Percentiles rank a stretch among this genome's conserved stretches.
These are phyloP conservation scores for Mercenaria mercenaria DNA, from an alignment of 1,140 invertebrate species.

Conservation along the genomic window DNA sequence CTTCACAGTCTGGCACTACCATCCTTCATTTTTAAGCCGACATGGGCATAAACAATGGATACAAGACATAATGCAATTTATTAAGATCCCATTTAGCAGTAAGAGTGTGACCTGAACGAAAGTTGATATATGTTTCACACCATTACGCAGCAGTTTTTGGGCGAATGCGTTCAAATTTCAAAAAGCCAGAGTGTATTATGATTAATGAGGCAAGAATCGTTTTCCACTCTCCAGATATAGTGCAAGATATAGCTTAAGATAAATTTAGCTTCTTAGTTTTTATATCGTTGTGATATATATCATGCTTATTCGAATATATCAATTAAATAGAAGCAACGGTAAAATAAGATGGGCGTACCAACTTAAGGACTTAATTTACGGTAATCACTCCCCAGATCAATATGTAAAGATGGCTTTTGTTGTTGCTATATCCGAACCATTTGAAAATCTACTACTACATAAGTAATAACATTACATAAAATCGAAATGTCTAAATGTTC, in stretches of 20 bases:
- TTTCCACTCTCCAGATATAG: constrained; percentile 49
- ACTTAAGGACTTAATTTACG: too few species aligned
- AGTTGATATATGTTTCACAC: constrained; percentile 25
- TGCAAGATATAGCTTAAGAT: constrained; percentile 26
- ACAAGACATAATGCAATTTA: constrained; percentile 3
- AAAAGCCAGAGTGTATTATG: constrained; percentile 19
- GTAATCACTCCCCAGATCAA: too few species aligned
- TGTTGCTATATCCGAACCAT: too few species aligned
- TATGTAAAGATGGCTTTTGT: too few species aligned
- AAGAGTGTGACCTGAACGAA: not conserved
- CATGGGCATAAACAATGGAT: not conserved
- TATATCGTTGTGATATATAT: constrained; percentile 16
- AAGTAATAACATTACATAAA: too few species aligned
- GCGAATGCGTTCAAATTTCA: constrained; percentile 42
- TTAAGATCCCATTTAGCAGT: not conserved
- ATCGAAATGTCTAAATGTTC: too few species aligned
- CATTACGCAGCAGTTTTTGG: constrained; percentile 52
- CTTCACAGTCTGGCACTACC: not conserved
- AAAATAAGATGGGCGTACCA: constrained; percentile 19
- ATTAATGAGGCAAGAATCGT: constrained; percentile 44
- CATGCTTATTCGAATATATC: constrained; percentile 15
- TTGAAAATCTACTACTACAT: too few species aligned
- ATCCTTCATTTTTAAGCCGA: not conserved
- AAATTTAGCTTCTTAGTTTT: constrained; percentile 24
- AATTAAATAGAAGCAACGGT: constrained; percentile 4